Percentiles rank a stretch among this genome's conserved stretches.
Evolutionary conservation across 2,888 invertebrate species (phyloP).

Genomic region (Pterostichus madidus): DNA sequence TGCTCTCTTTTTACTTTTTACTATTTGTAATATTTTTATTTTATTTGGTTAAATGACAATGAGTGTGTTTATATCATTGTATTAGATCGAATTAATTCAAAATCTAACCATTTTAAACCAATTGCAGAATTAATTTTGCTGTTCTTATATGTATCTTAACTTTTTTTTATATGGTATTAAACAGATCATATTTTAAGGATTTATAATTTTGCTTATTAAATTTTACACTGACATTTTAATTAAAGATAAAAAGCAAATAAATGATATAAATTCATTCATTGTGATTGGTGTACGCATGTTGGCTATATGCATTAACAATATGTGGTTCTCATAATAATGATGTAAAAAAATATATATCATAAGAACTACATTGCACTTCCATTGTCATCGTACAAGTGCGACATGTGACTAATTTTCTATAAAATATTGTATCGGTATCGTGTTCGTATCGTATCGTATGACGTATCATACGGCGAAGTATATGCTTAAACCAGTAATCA

Average conservation of each 20-base stretch:
- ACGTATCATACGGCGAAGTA: slow-evolving; percentile 1
- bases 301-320: slow-evolving; percentile 21
- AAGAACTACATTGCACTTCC: slow-evolving; percentile 48
- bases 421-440: slow-evolving; percentile 21
- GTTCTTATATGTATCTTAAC: no score
- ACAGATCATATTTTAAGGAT: no score
- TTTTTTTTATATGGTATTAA: no score
- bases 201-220: no score
- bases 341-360: slow-evolving; percentile 39
- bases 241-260: not conserved
- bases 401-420: slow-evolving; percentile 44
- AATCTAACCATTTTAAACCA: no score
- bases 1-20: slow-evolving; percentile 52
- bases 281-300: slow-evolving; percentile 35
- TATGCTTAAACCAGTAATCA: slow-evolving; percentile 11
- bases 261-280: slow-evolving; percentile 32
- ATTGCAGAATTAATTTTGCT: no score
- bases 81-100: no score
- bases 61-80: slow-evolving; percentile 24
- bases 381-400: slow-evolving; percentile 22
- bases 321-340: slow-evolving; percentile 8
- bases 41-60: slow-evolving; percentile 9
- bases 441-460: slow-evolving; percentile 35
- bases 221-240: not conserved
- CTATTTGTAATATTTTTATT: slow-evolving; percentile 29